These are phyloP conservation scores for Otis tarda DNA, from an alignment of 2,113 vertebrate genomes.

Conservation along the genomic window DNA sequence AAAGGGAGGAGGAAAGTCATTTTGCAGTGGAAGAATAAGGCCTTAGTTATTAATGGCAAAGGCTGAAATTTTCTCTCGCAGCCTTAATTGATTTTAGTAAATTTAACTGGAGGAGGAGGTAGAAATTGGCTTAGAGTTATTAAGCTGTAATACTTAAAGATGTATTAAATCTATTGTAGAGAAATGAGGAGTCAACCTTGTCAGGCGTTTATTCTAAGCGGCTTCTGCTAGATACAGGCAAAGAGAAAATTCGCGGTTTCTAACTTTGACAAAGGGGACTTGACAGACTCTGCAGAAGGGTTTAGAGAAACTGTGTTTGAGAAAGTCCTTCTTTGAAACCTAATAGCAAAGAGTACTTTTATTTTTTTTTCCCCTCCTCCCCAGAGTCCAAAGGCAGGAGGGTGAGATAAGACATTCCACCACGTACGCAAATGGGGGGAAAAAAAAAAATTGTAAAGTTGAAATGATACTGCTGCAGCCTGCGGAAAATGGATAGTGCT, in stretches of 20 bases:
- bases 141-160: neutral
- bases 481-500: neutral
- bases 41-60: slow-evolving; percentile 19
- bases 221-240: neutral
- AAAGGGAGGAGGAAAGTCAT: neutral
- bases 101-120: neutral
- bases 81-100: slow-evolving; percentile 40
- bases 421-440: neutral
- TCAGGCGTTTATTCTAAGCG: neutral
- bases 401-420: slow-evolving; percentile 47
- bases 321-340: slow-evolving; percentile 7
- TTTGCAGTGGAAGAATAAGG: neutral
- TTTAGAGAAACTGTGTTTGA: neutral
- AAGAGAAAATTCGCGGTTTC: neutral
- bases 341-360: neutral
- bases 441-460: neutral
- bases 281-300: slow-evolving; percentile 6
- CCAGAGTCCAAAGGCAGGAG: neutral
- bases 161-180: neutral
- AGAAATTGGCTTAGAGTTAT: slow-evolving; percentile 36
- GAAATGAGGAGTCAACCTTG: slow-evolving; percentile 4
- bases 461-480: neutral
- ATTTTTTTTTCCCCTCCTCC: neutral
- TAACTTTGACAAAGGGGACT: neutral
- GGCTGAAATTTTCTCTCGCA: slow-evolving; percentile 11